phyloP scores from a whole-genome alignment of 35 echinoderm and acorn worm species.

The Diadema setosum region DNA sequence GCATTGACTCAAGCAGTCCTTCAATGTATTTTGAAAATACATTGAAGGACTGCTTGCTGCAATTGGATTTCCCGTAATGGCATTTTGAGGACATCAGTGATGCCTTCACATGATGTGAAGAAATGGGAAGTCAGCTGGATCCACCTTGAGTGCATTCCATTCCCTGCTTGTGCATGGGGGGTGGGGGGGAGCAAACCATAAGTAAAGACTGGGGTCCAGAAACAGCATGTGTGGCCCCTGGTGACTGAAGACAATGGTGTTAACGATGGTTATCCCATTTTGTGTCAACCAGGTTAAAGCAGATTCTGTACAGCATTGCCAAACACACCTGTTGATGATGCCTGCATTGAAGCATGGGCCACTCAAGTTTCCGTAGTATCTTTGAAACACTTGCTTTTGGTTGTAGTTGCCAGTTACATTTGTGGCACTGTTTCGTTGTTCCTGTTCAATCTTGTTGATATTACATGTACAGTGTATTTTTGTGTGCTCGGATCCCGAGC shows the following conservation, averaged over 20 bases:
- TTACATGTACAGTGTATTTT: too few species aligned
- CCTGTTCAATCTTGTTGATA: neutral
- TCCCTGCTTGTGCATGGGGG: neutral
- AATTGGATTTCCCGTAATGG: too few species aligned
- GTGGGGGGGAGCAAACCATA: neutral
- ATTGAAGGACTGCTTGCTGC: too few species aligned
- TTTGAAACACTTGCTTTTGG: neutral
- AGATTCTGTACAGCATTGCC: neutral
- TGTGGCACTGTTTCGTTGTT: neutral
- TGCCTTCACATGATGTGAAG: too few species aligned
- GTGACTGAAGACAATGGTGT: neutral
- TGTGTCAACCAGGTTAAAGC: neutral
- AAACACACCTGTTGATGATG: neutral
- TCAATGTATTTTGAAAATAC: too few species aligned
- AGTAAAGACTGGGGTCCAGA: neutral
- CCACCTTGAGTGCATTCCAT: neutral
- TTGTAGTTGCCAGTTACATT: neutral
- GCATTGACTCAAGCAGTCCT: too few species aligned
- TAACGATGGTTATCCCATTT: neutral
- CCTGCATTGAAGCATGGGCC: neutral
- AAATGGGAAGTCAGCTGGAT: too few species aligned
- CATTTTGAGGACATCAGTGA: too few species aligned
- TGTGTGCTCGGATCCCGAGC: constrained; percentile 11
- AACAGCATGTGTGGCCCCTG: too few species aligned
- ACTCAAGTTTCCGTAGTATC: neutral